These are phyloP conservation scores for Adelges cooleyi DNA, from an alignment of 1,140 invertebrate genomes.

Conservation along the genomic window DNA sequence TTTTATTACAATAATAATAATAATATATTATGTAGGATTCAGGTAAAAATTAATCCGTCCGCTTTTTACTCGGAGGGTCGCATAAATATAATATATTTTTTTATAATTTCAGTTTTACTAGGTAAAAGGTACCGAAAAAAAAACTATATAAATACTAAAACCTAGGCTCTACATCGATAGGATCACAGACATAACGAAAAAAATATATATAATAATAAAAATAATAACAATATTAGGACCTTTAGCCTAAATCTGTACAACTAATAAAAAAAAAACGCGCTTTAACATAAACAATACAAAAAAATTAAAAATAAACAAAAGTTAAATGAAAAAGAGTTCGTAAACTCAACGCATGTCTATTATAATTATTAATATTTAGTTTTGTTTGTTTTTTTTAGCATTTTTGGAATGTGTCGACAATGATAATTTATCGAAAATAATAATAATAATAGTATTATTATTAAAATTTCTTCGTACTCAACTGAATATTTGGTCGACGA, in stretches of 20 bases:
- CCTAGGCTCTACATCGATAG: constrained; percentile 12
- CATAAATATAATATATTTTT: neutral
- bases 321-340: too few species aligned
- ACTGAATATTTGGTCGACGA: neutral
- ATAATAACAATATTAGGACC: constrained; percentile 13
- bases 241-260: constrained; percentile 21
- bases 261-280: neutral
- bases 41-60: neutral
- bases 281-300: neutral
- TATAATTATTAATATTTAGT: too few species aligned
- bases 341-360: too few species aligned
- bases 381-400: too few species aligned
- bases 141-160: constrained; percentile 11
- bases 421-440: neutral
- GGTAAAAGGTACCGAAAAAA: too few species aligned
- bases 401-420: constrained; percentile 10
- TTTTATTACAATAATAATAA: too few species aligned
- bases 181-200: constrained; percentile 24
- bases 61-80: neutral
- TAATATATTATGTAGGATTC: too few species aligned
- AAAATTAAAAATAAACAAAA: too few species aligned
- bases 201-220: constrained; percentile 19
- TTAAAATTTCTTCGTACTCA: too few species aligned
- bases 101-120: neutral
- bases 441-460: too few species aligned